These are phyloP conservation scores for Centropyge bicolor DNA, from an alignment of 2,797 vertebrate species.

Conservation along the genomic window DNA sequence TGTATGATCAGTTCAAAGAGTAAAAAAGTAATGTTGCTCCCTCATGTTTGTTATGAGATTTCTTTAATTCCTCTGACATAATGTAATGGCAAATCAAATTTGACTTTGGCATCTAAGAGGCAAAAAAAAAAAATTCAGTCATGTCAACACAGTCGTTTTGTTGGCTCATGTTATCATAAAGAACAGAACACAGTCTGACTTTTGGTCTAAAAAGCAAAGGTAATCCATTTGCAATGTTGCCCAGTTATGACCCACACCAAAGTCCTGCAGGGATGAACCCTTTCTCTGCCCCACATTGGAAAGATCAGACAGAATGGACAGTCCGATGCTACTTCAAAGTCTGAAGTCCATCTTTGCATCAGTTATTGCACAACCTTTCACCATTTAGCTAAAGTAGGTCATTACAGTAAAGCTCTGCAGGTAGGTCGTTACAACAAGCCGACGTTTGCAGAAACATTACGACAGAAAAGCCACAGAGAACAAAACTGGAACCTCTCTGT, in stretches of 20 bases:
- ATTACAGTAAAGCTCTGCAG: background rate
- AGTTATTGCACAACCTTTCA: slow-evolving; percentile 7
- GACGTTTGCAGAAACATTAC: background rate
- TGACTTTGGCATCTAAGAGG: background rate
- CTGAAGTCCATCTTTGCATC: slow-evolving; percentile 42
- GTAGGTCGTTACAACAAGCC: background rate
- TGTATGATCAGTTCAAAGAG: background rate
- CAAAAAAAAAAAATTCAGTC: background rate
- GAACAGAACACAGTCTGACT: slow-evolving; percentile 12
- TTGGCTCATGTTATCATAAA: background rate
- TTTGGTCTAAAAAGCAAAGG: slow-evolving; percentile 30
- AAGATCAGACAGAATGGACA: background rate
- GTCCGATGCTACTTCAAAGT: background rate
- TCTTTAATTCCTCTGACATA: background rate
- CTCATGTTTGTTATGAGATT: background rate
- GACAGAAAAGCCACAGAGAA: background rate
- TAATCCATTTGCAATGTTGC: background rate
- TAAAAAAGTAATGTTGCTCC: background rate
- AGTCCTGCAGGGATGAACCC: background rate
- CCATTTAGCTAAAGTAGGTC: background rate
- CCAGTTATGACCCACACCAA: background rate
- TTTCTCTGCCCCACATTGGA: background rate
- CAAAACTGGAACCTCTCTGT: background rate
- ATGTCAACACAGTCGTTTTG: background rate
- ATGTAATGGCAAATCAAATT: background rate